Evolutionary conservation across 1,140 invertebrate genomes (phyloP).

Genomic region (Euwallacea similis): DNA sequence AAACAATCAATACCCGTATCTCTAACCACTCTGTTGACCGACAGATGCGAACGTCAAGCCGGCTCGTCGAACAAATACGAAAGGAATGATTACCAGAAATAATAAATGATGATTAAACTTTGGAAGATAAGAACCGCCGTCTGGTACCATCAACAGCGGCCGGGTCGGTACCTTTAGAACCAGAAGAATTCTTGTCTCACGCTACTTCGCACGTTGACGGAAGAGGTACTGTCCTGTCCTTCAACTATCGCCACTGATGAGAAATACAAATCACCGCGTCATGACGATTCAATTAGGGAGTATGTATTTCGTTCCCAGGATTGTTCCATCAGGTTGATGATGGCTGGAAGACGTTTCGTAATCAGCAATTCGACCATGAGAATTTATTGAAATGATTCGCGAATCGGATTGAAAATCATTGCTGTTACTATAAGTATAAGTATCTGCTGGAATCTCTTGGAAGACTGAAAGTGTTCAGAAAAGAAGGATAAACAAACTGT

Average conservation of each 20-base stretch:
- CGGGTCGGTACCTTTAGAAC: slow-evolving; percentile 32
- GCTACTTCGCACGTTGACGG: slow-evolving; percentile 36
- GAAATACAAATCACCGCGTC: slow-evolving; percentile 32
- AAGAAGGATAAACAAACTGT: too few relatives aligned
- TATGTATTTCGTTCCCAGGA: slow-evolving; percentile 18
- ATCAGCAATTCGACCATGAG: background rate
- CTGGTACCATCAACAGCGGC: slow-evolving; percentile 6
- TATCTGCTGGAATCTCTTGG: too few relatives aligned
- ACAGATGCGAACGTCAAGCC: slow-evolving; percentile 28
- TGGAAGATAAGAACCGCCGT: slow-evolving; percentile 33
- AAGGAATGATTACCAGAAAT: slow-evolving; percentile 35
- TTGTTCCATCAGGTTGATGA: slow-evolving; percentile 20
- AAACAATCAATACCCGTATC: too few relatives aligned
- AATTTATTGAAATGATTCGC: too few relatives aligned
- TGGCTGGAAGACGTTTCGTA: slow-evolving; percentile 4
- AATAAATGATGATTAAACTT: slow-evolving; percentile 37
- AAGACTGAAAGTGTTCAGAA: too few relatives aligned
- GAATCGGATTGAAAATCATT: too few relatives aligned
- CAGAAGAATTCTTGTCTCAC: slow-evolving; percentile 35
- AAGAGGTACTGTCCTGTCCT: slow-evolving; percentile 36
- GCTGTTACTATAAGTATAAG: too few relatives aligned
- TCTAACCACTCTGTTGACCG: background rate
- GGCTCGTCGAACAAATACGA: slow-evolving; percentile 12
- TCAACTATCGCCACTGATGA: slow-evolving; percentile 35
- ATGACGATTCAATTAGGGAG: slow-evolving; percentile 33